phyloP scores from a whole-genome alignment of 2,797 vertebrate species.

The Zalophus californianus region DNA sequence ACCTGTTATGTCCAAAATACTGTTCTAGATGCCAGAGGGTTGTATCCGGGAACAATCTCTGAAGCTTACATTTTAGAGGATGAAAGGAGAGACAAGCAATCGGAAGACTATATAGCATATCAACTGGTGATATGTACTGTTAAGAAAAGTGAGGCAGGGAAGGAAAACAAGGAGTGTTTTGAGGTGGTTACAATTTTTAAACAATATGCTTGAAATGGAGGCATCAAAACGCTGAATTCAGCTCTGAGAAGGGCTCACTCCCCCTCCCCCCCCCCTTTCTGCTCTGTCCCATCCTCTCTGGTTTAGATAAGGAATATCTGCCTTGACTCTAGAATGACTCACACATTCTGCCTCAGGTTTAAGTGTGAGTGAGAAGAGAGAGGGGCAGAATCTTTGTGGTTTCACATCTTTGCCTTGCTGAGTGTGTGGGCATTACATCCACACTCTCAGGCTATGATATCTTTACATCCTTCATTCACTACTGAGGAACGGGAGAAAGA shows the following conservation, averaged over 20 bases:
- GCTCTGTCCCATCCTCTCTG: background rate
- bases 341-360: background rate
- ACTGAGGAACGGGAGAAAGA: background rate
- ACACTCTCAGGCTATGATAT: background rate
- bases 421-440: background rate
- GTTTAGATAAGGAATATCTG: background rate
- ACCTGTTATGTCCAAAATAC: background rate
- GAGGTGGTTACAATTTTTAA: background rate
- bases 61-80: conserved; percentile 2
- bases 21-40: background rate
- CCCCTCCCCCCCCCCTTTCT: background rate
- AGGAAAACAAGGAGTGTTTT: background rate
- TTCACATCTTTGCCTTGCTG: background rate
- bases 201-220: background rate
- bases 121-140: background rate
- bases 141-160: background rate
- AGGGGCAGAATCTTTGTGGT: background rate
- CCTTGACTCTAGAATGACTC: background rate
- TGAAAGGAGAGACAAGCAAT: background rate
- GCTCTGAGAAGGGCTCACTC: background rate
- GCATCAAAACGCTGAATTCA: background rate
- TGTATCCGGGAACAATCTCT: background rate
- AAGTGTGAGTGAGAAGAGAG: background rate
- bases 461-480: background rate
- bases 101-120: background rate